Base-by-base conservation (phyloP, 2,888 invertebrate species). In the Pyrgus malvae region DNA sequence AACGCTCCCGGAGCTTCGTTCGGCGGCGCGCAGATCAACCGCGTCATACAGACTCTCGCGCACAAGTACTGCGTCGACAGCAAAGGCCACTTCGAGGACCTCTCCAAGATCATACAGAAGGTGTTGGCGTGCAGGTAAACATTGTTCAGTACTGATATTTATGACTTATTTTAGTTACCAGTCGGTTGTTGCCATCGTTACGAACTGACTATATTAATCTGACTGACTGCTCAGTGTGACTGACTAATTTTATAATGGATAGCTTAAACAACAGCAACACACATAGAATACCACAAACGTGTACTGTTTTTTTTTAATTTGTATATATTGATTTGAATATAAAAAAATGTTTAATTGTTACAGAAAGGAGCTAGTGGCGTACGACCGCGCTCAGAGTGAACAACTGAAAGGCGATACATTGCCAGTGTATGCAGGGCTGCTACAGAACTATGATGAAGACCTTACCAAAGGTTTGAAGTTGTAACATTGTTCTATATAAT, bases 11-110 rank as follows among this genome's bases (percentile, higher is more conserved):
- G 83, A 46, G 90, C 92, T 0, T 86, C 90, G 38, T 90, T 91
- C 71, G 88, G 91, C 61, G 92, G 92, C 40, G 92, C 92, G 21
- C 94, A 95, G 78, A 97, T 98, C 37, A 98, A 98, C 83, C 94
- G 96, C 76, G 96, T 97, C 46, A 98, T 99, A 68, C 98, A 99
- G 77, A 93, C 97, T 63, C 91, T 99, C 33, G 98, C 98, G 1
- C 97, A 98, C 79, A 96, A 97, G 75, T 99, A 99, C 83, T 98
- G 98, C 78, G 95, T 94, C 41, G 99, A 99, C 70, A 98, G 98
- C 76, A 97, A 97, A 78, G 94, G 95, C 3, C 96, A 97, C 5
- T 99, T 98, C 79, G 99, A 99, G 74, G 99, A 99, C 74, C 92
- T 99, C 1, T 98, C 95, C 72, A 95, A 95, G 83, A 95, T 95